Conservation (phyloP, 2,113 vertebrate genomes). For the Fregetta grallaria region DNA sequence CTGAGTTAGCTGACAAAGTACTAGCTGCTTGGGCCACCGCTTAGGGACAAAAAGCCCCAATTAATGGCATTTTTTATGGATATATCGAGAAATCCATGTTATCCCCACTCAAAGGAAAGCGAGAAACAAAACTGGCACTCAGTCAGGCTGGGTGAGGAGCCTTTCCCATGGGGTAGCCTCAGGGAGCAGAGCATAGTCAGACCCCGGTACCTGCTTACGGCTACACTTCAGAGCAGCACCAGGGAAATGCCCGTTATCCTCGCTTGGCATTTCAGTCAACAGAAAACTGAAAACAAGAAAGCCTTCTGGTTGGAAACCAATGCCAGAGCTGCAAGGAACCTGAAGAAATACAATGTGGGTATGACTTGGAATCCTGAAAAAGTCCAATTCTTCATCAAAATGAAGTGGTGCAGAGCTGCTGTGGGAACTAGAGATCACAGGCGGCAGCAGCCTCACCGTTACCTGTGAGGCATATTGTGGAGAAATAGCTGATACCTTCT, state of each 20-base stretch:
- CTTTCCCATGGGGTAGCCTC: neutral
- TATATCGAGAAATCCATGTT: neutral
- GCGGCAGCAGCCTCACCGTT: neutral
- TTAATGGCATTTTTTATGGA: neutral
- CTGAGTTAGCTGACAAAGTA: neutral
- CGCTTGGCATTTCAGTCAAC: neutral
- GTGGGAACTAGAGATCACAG: neutral
- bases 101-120: neutral
- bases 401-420: rapidly evolving
- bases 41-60: neutral
- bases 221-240: neutral
- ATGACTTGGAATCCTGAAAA: neutral
- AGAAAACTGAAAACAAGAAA: neutral
- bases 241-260: neutral
- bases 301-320: neutral
- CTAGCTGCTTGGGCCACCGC: neutral
- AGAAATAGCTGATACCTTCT: neutral
- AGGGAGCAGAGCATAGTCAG: neutral
- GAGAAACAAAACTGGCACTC: neutral
- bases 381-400: neutral
- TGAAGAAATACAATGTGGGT: neutral
- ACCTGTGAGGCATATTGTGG: neutral
- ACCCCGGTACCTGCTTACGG: neutral
- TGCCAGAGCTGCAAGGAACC: neutral
- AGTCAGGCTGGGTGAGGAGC: neutral